Base-by-base conservation (phyloP, 1,140 invertebrate species). In the Homalodisca vitripennis region DNA sequence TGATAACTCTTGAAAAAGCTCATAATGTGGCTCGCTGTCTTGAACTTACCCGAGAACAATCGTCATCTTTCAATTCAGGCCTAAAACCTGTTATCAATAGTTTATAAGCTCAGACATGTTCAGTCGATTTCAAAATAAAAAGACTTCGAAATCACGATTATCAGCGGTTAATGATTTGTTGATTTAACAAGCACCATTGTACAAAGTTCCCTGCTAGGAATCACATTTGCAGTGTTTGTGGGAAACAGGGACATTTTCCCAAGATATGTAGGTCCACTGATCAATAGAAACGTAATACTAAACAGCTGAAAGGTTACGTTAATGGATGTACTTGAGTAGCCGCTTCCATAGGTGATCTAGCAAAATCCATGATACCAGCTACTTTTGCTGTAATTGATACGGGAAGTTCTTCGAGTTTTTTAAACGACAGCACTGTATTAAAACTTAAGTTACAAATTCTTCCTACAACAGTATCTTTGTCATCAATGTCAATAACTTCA, bases 401-500 rank as follows among this genome's bases (percentile, higher is more conserved):
- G 34, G 34, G 34, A 41, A 41, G 34, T 41, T 10, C 34, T 10
- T 6, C 6, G 20, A 22, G 12, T 6, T 53, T 22, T 3, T 12
- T 53, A 22, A 22, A 14, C 3, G 20, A 53, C 3, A 53, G 3
- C 6, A 20, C 20, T 12, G 12, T 22, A 53, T 3, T 22, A 12
- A 3, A 20, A 3, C 12, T 53, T 53, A 14, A 22, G 12, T 20
- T 14, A 53, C 48, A 3, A 12, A 22, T 53, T 3, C 10, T 53
- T 6, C 12, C 90, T 24, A 92, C 79, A 69, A 89, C 85, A 2
- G 83, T 84, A 73, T 92, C 89, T 78, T 88, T 78, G 74, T 26
- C 55, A 24, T 14, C 17, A 29, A 3, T 29, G 27, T 12, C 6
- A 2, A 12, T 29, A 17, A 26, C 6, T 14, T 60, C 24, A 26